A percentile compares a stretch with the other conserved stretches of the same genome.
phyloP scores from a whole-genome alignment of 2,888 invertebrate species.

The Beris morrisii region DNA sequence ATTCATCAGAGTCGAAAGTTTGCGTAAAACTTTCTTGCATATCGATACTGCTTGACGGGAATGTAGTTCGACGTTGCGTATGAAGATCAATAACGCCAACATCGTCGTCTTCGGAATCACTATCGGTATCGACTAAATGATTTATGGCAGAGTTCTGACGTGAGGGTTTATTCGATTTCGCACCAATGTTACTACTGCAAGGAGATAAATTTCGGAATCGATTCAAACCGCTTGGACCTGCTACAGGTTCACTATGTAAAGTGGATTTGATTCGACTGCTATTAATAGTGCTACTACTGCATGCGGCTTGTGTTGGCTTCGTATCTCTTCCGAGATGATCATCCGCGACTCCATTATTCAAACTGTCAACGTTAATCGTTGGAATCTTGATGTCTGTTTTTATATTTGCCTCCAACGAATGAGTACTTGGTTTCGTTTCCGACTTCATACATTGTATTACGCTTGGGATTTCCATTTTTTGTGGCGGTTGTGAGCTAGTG shows the following conservation, averaged over 20 bases:
- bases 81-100: constrained; percentile 25
- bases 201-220: constrained; percentile 26
- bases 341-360: background rate
- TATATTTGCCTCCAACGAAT: constrained; percentile 7
- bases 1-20: constrained; percentile 5
- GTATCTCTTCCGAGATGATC: background rate
- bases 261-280: background rate
- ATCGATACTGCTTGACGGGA: background rate
- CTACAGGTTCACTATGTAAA: constrained; percentile 34
- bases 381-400: background rate
- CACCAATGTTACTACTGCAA: background rate
- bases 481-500: constrained; percentile 6
- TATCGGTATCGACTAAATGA: constrained; percentile 30
- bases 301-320: background rate
- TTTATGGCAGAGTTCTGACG: constrained; percentile 10
- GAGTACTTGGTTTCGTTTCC: constrained; percentile 4
- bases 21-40: background rate
- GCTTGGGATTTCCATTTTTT: background rate
- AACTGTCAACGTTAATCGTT: background rate
- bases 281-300: background rate
- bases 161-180: constrained; percentile 9
- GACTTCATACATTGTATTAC: background rate
- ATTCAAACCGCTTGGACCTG: constrained; percentile 40
- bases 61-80: constrained; percentile 10
- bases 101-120: constrained; percentile 38